Evolutionary conservation across 2,113 vertebrate genomes (phyloP).

Genomic region (Gadus chalcogrammus): DNA sequence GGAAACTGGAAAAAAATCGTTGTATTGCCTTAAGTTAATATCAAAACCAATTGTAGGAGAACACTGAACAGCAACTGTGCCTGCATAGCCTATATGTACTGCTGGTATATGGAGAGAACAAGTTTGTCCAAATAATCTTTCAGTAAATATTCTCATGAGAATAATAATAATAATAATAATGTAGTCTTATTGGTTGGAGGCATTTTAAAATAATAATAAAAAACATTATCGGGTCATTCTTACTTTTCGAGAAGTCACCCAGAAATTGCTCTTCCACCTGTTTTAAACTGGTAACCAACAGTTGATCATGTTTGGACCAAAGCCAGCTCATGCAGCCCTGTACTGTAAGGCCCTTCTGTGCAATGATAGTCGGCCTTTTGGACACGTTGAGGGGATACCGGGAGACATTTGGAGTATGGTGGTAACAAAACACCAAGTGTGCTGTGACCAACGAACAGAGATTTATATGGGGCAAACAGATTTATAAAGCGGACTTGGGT

Average conservation of each 20-base stretch:
- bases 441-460: slow-evolving; percentile 56
- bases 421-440: slow-evolving; percentile 46
- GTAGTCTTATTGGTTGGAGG: slow-evolving; percentile 10
- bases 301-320: slow-evolving; percentile 73
- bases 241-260: slow-evolving; percentile 25
- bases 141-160: slow-evolving; percentile 12
- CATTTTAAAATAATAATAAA: not conserved
- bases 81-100: slow-evolving; percentile 50
- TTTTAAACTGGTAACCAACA: slow-evolving; percentile 48
- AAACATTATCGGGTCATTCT: slow-evolving; percentile 6
- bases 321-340: slow-evolving; percentile 60
- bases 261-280: slow-evolving; percentile 39
- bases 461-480: slow-evolving; percentile 49
- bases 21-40: slow-evolving; percentile 71
- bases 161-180: slow-evolving; percentile 16
- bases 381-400: slow-evolving; percentile 28
- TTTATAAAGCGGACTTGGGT: slow-evolving; percentile 56
- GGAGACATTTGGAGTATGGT: slow-evolving; percentile 33
- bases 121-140: slow-evolving; percentile 40
- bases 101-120: slow-evolving; percentile 35
- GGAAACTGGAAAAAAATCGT: slow-evolving; percentile 21
- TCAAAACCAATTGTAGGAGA: slow-evolving; percentile 34
- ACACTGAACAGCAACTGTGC: slow-evolving; percentile 55
- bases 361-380: slow-evolving; percentile 44
- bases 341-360: slow-evolving; percentile 52